Evolutionary conservation across 2,888 invertebrate species (phyloP), one percentile per base, ranked within the genome.

Genomic region (Caenorhabditis angaria): DNA sequence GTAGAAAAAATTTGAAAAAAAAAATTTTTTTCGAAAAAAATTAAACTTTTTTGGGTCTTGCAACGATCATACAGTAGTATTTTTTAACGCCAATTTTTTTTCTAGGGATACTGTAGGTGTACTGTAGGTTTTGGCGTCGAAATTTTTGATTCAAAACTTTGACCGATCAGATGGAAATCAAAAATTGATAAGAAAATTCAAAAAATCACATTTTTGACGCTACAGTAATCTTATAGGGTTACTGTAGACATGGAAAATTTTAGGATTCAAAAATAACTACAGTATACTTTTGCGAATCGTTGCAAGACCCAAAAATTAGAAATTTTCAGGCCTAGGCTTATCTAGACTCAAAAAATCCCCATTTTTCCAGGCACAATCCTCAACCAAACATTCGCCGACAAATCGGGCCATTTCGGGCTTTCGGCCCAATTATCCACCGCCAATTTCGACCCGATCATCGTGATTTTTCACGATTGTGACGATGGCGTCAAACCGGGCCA

Each of bases 401-500:
- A 53, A 60, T 25, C 61, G 10, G 73, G 73, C 22, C 54, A 68
- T 14, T 73, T 73, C 29, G 22, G 59, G 12, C 56, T 73, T 3
- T 28, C 62, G 0, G 65, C 65, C 0, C 50, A 61, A 6, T 64
- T 59, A 0, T 57, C 48, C 12, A 56, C 68, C 18, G n/a, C 59
- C 35, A 54, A 61, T 28, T 73, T 60, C 57, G 61, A 59, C 0
- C 73, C 73, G 18, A 35, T 65, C 32, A 59, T 73, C 6, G 65
- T 41, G 2, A 55, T 78, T 24, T 75, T 67, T 61, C 80, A 80
- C 29, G 80, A 80, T 47, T 80, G 77, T 62, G 69, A 77, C 50
- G 81, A 81, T 64, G 81, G 81, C 18, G 68, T 79, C 24, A 80
- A 81, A 65, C 67, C 79, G 10, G 78, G 81, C 48, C 71, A 70